A percentile compares a stretch with the other conserved stretches of the same genome.
These are phyloP conservation scores for Dusona sp. DNA, from an alignment of 2,888 invertebrate species.

Conservation along the genomic window DNA sequence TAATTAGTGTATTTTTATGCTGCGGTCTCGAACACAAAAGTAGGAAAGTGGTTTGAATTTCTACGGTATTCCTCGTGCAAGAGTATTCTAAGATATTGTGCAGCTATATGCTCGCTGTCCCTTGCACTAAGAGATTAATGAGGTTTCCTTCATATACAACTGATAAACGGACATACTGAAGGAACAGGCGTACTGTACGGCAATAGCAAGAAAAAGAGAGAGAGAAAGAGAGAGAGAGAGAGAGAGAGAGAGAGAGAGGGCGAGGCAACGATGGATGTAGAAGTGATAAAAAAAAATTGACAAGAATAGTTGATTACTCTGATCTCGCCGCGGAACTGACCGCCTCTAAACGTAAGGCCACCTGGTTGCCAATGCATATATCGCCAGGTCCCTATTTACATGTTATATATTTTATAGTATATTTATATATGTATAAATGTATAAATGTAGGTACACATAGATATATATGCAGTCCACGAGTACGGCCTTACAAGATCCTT, in stretches of 20 bases:
- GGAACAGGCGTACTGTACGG: slow-evolving; percentile 9
- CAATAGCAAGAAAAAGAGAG: not conserved
- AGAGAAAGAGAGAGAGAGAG: slow-evolving; percentile 14
- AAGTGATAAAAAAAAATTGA: slow-evolving; percentile 29
- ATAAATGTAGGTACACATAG: not conserved
- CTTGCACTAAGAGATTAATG: slow-evolving; percentile 57
- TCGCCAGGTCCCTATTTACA: slow-evolving; percentile 19
- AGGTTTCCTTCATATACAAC: slow-evolving; percentile 47
- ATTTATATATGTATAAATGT: not conserved
- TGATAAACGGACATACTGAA: slow-evolving; percentile 49
- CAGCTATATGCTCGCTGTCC: slow-evolving; percentile 32
- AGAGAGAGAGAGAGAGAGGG: slow-evolving; percentile 8
- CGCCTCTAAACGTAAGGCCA: slow-evolving; percentile 57
- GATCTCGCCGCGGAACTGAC: slow-evolving; percentile 64
- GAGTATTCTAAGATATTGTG: slow-evolving; percentile 32
- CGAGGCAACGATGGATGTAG: slow-evolving; percentile 22
- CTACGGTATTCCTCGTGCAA: slow-evolving; percentile 7
- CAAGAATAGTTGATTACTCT: slow-evolving; percentile 62
- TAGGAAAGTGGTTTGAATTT: slow-evolving; percentile 46
- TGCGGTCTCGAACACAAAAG: slow-evolving; percentile 48
- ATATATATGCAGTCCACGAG: slow-evolving; percentile 23
- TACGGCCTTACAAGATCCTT: slow-evolving; percentile 64
- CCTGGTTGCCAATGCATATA: slow-evolving; percentile 55
- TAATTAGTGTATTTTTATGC: slow-evolving; percentile 51
- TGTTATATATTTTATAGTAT: slow-evolving; percentile 9